Evolutionary conservation across 2,888 invertebrate genomes (phyloP), one percentile per base, ranked within the genome.

Genomic region (Catocala nupta): DNA sequence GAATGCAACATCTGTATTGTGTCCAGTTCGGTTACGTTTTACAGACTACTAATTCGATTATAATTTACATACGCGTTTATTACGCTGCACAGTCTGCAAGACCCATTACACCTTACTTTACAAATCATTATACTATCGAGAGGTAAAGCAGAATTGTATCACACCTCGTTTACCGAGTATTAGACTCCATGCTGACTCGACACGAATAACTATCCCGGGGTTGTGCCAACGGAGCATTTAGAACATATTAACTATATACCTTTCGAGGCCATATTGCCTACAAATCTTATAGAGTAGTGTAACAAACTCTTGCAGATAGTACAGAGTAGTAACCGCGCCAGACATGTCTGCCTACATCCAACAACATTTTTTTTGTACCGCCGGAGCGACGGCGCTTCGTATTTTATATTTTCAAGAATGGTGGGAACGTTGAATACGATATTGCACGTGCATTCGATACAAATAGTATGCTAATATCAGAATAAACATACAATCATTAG

Each of bases 361-460:
- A 70, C 33, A 56, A 25, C 25, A 47, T 66, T 67, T 65, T 69
- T 70, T 63, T 68, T 65, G 54, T 42, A 12, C 51, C 64, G 60
- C 43, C 36, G 9, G 9, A 39, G 0, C n/a, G 36, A 42, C 50
- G 43, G 7, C 53, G 50, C 57, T 56, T 53, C 10, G 3, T 55
- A 55, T 72, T 71, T 72, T 42, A 54, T 63, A 65, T 68, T 58
- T 68, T 53, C 44, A 63, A 65, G 54, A 59, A 57, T 75, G 78
- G 72, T 77, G 75, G 72, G 72, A 68, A 67, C 70, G 59, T 69
- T 68, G 69, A 75, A 67, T 75, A 70, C 69, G 25, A 70, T 71
- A 76, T 72, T 73, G 76, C 78, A 80, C 75, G 72, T 71, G 67
- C 75, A 76, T 75, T 75, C 69, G 73, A 71, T 76, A 78, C 73